phyloP scores from a whole-genome alignment of 2,113 vertebrate species.

The Microcebus jonahi region DNA sequence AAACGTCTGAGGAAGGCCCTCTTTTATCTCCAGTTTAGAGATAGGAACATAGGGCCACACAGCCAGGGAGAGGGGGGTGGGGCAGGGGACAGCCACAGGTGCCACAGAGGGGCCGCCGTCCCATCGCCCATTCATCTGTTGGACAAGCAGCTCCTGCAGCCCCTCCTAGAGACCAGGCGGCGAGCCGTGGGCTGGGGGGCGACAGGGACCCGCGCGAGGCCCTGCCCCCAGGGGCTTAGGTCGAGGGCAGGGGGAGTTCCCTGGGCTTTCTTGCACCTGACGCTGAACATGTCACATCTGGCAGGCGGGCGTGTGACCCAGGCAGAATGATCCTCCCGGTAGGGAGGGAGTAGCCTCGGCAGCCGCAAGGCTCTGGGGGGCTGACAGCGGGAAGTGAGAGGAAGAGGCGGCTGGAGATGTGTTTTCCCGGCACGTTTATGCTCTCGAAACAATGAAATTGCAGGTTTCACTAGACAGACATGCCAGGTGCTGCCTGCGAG shows the following conservation, averaged over 20 bases:
- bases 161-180: too few relatives aligned
- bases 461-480: slow-evolving; percentile 25
- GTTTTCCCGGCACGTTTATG: not conserved
- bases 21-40: not conserved
- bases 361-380: not conserved
- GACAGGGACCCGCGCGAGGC: rapidly evolving
- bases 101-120: rapidly evolving
- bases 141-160: not conserved
- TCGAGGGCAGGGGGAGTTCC: not conserved
- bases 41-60: not conserved
- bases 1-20: not conserved
- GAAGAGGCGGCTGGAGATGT: not conserved
- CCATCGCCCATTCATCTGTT: not conserved
- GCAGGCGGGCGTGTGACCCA: not conserved
- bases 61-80: rapidly evolving
- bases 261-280: not conserved
- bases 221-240: rapidly evolving
- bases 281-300: rapidly evolving
- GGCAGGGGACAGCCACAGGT: not conserved
- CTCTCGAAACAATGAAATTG: slow-evolving; percentile 42
- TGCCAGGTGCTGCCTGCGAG: not conserved
- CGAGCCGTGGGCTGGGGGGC: not conserved
- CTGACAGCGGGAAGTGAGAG: rapidly evolving
- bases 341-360: not conserved
- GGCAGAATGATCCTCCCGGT: too few relatives aligned